Conservation (phyloP, 1,140 invertebrate species). For the Drosophila novamexicana region DNA sequence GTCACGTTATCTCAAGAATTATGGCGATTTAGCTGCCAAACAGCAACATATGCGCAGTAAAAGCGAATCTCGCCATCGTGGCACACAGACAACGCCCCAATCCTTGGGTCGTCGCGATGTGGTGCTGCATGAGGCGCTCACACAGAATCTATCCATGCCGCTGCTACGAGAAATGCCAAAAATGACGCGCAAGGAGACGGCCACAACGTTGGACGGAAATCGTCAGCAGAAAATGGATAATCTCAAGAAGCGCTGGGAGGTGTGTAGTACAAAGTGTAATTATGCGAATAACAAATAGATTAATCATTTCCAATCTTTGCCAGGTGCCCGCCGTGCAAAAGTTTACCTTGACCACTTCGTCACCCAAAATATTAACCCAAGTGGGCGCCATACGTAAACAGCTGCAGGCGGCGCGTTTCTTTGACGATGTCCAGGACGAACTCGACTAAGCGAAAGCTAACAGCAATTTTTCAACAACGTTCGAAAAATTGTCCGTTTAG, state of each 20-base stretch:
- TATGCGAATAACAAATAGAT: not conserved
- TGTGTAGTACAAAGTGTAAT: constrained; percentile 23
- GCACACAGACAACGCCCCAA: constrained; percentile 71
- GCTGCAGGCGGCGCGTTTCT: constrained; percentile 73
- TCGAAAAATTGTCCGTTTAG: constrained; percentile 27
- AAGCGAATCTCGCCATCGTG: constrained; percentile 66
- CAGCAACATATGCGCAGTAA: constrained; percentile 55
- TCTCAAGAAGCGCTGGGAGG: constrained; percentile 75
- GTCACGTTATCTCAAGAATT: constrained; percentile 75
- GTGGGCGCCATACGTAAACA: constrained; percentile 80
- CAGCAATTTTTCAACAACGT: constrained; percentile 33
- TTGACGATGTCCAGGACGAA: constrained; percentile 47
- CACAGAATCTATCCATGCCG: constrained; percentile 78
- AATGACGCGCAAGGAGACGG: constrained; percentile 73
- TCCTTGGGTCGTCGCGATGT: constrained; percentile 60
- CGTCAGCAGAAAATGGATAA: constrained; percentile 60
- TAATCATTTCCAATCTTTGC: not conserved
- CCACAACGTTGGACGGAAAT: constrained; percentile 11
- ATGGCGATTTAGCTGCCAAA: constrained; percentile 71
- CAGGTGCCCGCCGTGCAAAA: constrained; percentile 81
- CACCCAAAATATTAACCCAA: constrained; percentile 76
- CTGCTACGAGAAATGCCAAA: constrained; percentile 81
- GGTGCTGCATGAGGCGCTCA: constrained; percentile 60
- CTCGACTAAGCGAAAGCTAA: constrained; percentile 22
- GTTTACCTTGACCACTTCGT: constrained; percentile 65